phyloP scores from a whole-genome alignment of 2,888 invertebrate genomes.

The Tipula helvola region DNA sequence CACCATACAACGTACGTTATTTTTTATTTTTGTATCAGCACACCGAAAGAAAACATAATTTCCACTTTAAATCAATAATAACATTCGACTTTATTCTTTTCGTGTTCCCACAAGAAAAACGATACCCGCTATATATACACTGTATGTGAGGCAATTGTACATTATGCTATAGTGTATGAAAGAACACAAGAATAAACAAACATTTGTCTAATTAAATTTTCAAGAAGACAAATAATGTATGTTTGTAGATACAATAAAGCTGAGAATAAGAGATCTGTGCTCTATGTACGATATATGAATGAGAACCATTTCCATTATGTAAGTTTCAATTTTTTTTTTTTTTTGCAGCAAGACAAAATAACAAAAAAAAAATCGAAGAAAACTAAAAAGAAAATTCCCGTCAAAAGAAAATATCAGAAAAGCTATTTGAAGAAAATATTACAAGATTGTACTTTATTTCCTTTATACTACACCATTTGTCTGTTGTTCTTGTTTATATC shows the following conservation, averaged over 20 bases:
- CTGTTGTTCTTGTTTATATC: background rate
- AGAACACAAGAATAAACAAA: background rate
- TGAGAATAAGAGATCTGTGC: background rate
- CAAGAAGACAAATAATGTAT: background rate
- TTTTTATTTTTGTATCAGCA: background rate
- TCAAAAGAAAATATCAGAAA: background rate
- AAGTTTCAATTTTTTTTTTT: background rate
- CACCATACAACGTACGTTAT: too few relatives aligned
- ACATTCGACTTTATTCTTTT: background rate
- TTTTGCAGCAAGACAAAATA: background rate
- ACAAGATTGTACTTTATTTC: background rate
- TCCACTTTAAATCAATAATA: background rate
- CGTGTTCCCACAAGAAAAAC: too few relatives aligned
- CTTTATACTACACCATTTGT: background rate
- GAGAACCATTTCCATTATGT: background rate
- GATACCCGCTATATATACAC: background rate
- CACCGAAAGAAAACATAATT: background rate
- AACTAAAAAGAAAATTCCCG: background rate
- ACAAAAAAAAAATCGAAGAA: background rate
- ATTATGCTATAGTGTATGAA: background rate
- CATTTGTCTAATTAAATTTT: slow-evolving; percentile 4
- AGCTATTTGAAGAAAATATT: background rate
- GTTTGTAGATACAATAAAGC: too few relatives aligned
- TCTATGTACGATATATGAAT: background rate
- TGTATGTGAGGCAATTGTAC: background rate